phyloP scores from a whole-genome alignment of 53 echinoderm and acorn worm species.

The Paelopatides confundens region DNA sequence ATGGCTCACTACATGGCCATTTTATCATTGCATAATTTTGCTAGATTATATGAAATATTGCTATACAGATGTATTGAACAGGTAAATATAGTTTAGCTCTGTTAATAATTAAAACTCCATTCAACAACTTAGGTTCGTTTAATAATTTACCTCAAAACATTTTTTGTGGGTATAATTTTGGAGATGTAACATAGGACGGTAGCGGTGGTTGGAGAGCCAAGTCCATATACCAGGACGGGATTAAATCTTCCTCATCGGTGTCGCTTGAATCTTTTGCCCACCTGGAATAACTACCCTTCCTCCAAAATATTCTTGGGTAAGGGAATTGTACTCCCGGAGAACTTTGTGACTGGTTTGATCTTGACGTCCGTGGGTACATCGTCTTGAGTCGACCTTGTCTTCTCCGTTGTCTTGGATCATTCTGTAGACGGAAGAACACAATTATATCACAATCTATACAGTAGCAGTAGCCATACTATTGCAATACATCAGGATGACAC shows the following conservation, averaged over 20 bases:
- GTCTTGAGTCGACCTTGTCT: neutral
- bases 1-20: too few relatives aligned
- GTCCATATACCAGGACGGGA: conserved; percentile 26
- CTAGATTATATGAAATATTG: too few relatives aligned
- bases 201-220: neutral
- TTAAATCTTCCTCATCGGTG: neutral
- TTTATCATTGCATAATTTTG: too few relatives aligned
- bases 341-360: neutral
- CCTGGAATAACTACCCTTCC: neutral
- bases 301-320: neutral
- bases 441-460: too few relatives aligned
- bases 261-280: neutral
- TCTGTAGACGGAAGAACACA: too few relatives aligned
- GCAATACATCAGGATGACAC: too few relatives aligned
- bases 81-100: too few relatives aligned
- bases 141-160: conserved; percentile 11
- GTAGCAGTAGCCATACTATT: too few relatives aligned
- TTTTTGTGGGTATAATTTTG: conserved; percentile 34
- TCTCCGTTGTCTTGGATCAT: neutral
- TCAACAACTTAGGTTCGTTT: too few relatives aligned
- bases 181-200: neutral
- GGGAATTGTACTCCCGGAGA: neutral
- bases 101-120: too few relatives aligned
- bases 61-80: too few relatives aligned
- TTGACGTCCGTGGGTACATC: neutral